A percentile compares a stretch with the other conserved stretches of the same genome.
These are phyloP conservation scores for Acleris sparsana DNA, from an alignment of 2,888 invertebrate species.

Conservation along the genomic window DNA sequence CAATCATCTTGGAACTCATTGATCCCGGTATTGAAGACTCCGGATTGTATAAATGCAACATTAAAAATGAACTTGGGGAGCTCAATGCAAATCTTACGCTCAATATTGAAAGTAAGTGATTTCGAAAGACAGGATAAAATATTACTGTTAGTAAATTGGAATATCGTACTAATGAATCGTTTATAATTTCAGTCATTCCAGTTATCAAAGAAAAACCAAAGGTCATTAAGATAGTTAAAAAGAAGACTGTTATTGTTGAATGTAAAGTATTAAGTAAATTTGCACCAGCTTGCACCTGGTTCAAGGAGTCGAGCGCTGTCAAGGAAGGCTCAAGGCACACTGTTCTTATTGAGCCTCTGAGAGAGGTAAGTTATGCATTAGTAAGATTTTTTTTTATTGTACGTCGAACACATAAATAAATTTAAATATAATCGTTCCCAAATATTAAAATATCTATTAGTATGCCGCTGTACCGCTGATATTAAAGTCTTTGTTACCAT, in stretches of 20 bases:
- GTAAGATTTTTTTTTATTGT: background rate
- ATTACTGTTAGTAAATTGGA: background rate
- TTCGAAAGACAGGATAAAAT: background rate
- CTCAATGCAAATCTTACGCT: conserved; percentile 98
- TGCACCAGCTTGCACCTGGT: conserved; percentile 97
- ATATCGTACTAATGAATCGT: conserved; percentile 26
- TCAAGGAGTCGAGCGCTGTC: conserved; percentile 92
- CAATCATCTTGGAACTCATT: conserved; percentile 92
- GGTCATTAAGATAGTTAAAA: conserved; percentile 95
- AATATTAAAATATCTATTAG: no score
- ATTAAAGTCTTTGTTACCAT: no score
- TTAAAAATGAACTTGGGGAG: conserved; percentile 97
- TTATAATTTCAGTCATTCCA: conserved; percentile 88
- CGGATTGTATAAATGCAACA: conserved; percentile 98
- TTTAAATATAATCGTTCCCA: no score
- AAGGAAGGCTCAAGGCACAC: conserved; percentile 90
- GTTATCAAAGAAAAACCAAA: conserved; percentile 96
- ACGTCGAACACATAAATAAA: no score
- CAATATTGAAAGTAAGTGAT: conserved; percentile 96
- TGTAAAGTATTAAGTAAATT: conserved; percentile 97
- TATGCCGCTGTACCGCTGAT: no score
- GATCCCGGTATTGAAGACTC: conserved; percentile 98
- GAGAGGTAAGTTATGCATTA: conserved; percentile 84
- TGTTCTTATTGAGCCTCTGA: conserved; percentile 90
- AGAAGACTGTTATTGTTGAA: conserved; percentile 96